These are phyloP conservation scores for Pontoporia blainvillei DNA, from an alignment of 2,113 vertebrate genomes.

Conservation along the genomic window DNA sequence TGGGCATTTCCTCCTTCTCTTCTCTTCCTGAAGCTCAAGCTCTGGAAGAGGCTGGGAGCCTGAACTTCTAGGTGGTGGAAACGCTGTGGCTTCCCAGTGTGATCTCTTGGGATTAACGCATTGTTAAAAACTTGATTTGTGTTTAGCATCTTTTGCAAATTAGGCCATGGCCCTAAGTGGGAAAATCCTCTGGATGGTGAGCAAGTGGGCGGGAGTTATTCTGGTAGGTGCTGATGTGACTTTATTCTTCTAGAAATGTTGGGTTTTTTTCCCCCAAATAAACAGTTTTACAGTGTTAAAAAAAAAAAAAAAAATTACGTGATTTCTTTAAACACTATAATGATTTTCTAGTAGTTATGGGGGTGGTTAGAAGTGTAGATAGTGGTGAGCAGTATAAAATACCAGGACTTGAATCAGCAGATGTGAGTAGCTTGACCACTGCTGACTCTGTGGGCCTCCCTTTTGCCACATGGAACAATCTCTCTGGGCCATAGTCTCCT, in stretches of 20 bases:
- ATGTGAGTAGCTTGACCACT: neutral
- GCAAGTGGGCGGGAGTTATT: neutral
- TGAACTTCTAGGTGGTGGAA: neutral
- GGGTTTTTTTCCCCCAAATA: neutral
- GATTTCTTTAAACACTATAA: neutral
- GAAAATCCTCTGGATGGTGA: neutral
- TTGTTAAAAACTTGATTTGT: constrained; percentile 12
- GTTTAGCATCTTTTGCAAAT: neutral
- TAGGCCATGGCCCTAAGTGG: neutral
- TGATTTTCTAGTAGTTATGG: neutral
- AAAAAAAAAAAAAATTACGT: neutral
- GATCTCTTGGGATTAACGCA: neutral
- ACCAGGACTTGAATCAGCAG: neutral
- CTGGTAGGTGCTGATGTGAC: neutral
- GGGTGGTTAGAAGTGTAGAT: neutral
- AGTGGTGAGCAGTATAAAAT: neutral
- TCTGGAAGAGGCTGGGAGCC: neutral
- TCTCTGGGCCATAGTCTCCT: neutral
- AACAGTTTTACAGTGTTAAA: constrained; percentile 15
- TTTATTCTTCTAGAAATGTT: neutral
- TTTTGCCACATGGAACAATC: neutral
- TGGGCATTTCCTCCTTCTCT: neutral
- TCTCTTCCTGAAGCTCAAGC: neutral
- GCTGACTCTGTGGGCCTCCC: neutral
- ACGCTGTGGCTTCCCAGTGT: fast-evolving